A percentile compares a stretch with the other conserved stretches of the same genome.
Conservation (phyloP, 1,140 invertebrate genomes). For the Drosophila sproati region DNA sequence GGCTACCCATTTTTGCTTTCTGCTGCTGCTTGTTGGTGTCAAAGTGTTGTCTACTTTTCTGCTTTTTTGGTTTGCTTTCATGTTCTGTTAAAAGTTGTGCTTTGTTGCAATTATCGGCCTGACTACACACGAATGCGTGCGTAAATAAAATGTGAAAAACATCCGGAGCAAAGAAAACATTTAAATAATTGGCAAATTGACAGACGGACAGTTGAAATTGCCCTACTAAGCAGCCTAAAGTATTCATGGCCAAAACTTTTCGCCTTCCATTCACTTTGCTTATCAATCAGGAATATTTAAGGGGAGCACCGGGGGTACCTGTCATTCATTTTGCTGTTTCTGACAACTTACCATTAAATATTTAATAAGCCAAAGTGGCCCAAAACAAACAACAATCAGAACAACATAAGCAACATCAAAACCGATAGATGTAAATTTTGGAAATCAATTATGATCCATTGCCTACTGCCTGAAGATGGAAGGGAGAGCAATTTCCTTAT, state of each 20-base stretch:
- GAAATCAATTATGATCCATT: slow-evolving; percentile 69
- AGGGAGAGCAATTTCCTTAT: slow-evolving; percentile 15
- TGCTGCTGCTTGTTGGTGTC: slow-evolving; percentile 50
- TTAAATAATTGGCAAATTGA: slow-evolving; percentile 73
- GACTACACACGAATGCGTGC: slow-evolving; percentile 78
- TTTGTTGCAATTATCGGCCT: slow-evolving; percentile 78
- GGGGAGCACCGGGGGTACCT: slow-evolving; percentile 10
- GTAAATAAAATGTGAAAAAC: slow-evolving; percentile 61
- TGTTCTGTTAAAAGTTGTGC: slow-evolving; percentile 56
- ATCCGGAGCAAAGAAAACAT: slow-evolving; percentile 40
- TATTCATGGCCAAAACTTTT: slow-evolving; percentile 60
- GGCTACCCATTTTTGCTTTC: slow-evolving; percentile 21
- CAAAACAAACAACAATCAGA: slow-evolving; percentile 44
- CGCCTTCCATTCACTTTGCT: slow-evolving; percentile 31
- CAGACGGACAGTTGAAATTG: slow-evolving; percentile 29
- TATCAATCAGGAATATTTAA: slow-evolving; percentile 58
- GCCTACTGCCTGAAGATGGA: slow-evolving; percentile 2
- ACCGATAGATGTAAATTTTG: slow-evolving; percentile 38
- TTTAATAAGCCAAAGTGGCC: slow-evolving; percentile 79
- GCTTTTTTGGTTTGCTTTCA: slow-evolving; percentile 41
- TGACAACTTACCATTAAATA: slow-evolving; percentile 75
- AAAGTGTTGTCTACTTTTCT: slow-evolving; percentile 72
- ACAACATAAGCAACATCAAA: slow-evolving; percentile 34
- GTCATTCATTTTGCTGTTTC: slow-evolving; percentile 61
- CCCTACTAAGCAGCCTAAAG: slow-evolving; percentile 45